Evolutionary conservation across 2,113 vertebrate species (phyloP).

Genomic region (Theristicus caerulescens): DNA sequence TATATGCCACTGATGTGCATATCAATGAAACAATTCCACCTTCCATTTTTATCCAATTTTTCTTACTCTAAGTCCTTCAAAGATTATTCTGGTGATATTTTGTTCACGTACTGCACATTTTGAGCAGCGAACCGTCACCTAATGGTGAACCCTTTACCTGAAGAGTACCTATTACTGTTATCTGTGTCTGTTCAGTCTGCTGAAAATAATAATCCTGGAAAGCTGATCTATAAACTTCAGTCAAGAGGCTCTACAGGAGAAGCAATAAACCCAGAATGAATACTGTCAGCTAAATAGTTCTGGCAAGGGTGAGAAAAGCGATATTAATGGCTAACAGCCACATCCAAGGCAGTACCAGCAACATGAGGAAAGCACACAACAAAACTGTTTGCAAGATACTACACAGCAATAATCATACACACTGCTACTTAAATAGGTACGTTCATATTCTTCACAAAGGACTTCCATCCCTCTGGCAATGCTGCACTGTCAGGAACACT

Average conservation of each 20-base stretch:
- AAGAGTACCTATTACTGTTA: neutral
- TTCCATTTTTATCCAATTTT: neutral
- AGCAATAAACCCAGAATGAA: neutral
- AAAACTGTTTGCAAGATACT: neutral
- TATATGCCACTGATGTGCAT: neutral
- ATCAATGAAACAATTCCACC: neutral
- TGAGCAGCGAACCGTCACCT: rapidly evolving
- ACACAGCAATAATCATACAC: neutral
- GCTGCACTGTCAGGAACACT: neutral
- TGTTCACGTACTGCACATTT: neutral
- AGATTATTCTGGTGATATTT: neutral
- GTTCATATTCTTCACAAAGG: neutral
- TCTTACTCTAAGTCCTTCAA: neutral
- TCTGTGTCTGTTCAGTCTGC: neutral
- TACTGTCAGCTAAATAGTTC: neutral
- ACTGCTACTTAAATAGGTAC: neutral
- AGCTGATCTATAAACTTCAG: neutral
- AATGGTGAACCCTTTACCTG: neutral
- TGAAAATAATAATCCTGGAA: neutral
- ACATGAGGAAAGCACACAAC: neutral
- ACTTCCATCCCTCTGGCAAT: neutral
- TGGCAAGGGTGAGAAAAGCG: neutral
- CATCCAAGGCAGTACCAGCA: neutral
- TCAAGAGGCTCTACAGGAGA: neutral
- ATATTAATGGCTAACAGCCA: neutral